Evolutionary conservation across 2,113 vertebrate genomes (phyloP).

Genomic region (Etheostoma spectabile): DNA sequence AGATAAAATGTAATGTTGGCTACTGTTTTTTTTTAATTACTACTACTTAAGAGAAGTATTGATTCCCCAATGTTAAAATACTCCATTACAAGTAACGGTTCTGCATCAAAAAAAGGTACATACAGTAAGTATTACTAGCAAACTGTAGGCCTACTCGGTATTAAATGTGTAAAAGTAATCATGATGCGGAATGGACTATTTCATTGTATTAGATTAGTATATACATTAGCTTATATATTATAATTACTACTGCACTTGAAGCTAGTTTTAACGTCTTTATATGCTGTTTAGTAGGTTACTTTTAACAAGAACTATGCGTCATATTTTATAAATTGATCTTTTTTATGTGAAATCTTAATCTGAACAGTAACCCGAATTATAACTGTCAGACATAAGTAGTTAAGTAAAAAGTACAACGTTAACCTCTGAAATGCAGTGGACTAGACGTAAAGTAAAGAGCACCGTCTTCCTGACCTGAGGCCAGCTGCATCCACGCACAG

Average conservation of each 20-base stretch:
- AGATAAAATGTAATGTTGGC: too few relatives aligned
- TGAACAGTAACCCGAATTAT: neutral
- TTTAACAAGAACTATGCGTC: neutral
- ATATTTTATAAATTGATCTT: neutral
- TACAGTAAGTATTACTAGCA: neutral
- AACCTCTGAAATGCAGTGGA: neutral
- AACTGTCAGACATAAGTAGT: neutral
- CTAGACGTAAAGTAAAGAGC: neutral
- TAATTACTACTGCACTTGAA: neutral
- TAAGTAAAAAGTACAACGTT: neutral
- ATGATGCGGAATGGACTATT: neutral
- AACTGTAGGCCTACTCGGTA: neutral
- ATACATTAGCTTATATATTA: too few relatives aligned
- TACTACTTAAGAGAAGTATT: neutral
- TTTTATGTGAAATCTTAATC: neutral
- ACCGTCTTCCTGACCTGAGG: constrained; percentile 84
- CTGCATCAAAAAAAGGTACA: neutral
- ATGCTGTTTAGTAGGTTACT: neutral
- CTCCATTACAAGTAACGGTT: neutral
- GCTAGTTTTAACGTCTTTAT: neutral
- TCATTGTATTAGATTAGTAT: too few relatives aligned
- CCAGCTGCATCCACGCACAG: constrained; percentile 97
- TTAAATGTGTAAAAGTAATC: neutral
- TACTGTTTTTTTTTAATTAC: too few relatives aligned
- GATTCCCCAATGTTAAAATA: neutral